phyloP scores from a whole-genome alignment of 2,797 vertebrate genomes.

The Austrolebias charrua region DNA sequence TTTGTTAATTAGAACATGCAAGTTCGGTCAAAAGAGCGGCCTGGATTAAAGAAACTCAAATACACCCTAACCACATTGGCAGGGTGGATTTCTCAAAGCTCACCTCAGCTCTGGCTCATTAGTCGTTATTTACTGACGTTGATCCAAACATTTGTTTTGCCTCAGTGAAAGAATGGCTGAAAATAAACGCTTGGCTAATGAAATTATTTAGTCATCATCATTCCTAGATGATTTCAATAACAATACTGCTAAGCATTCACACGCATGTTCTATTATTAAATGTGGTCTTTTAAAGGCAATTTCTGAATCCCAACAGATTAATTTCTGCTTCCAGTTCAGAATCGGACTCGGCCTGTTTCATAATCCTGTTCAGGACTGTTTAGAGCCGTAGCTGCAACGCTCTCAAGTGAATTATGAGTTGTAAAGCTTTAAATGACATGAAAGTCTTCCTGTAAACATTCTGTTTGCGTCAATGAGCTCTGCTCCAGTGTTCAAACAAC shows the following conservation, averaged over 20 bases:
- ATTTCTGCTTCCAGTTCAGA: slow-evolving; percentile 27
- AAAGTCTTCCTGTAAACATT: slow-evolving; percentile 15
- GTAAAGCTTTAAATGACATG: background rate
- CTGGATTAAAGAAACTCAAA: background rate
- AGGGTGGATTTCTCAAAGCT: background rate
- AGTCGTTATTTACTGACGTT: slow-evolving; percentile 1
- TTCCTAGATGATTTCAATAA: slow-evolving; percentile 24
- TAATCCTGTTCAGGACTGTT: background rate
- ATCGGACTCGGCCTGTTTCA: background rate
- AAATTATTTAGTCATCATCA: slow-evolving; percentile 12
- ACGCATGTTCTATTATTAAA: too few relatives aligned
- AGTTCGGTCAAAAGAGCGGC: background rate
- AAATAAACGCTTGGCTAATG: background rate
- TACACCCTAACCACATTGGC: background rate
- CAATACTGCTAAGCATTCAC: background rate
- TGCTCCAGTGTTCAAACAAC: background rate
- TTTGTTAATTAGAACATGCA: background rate
- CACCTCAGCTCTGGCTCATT: background rate
- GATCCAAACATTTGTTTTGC: slow-evolving; percentile 9
- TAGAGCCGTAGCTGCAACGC: background rate
- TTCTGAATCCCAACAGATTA: background rate
- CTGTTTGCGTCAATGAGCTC: background rate
- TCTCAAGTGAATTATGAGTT: background rate
- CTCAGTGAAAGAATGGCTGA: background rate
- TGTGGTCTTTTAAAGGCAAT: background rate